Conservation (phyloP, 2,888 invertebrate species). For the Cephus pygmeus region DNA sequence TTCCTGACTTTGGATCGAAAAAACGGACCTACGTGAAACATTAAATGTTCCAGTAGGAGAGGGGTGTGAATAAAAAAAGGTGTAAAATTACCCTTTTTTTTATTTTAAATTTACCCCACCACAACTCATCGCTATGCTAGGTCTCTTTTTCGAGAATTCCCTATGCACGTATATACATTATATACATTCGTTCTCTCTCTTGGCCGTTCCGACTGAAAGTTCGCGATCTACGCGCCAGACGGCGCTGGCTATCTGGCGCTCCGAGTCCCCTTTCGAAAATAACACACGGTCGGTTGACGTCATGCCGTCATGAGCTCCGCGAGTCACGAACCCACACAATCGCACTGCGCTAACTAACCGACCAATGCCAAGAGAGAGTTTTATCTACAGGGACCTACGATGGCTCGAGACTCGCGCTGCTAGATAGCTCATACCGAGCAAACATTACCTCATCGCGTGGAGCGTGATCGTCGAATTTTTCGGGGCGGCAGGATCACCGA, state of each 20-base stretch:
- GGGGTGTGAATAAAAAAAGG: not conserved
- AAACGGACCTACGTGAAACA: not conserved
- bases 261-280: constrained; percentile 65
- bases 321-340: constrained; percentile 8
- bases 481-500: not conserved
- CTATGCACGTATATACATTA: not conserved
- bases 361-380: constrained; percentile 21
- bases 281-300: constrained; percentile 65
- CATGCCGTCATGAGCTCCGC: constrained; percentile 50
- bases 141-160: not conserved
- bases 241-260: constrained; percentile 29
- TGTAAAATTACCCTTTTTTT: not conserved
- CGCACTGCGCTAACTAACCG: constrained; percentile 31
- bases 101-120: not conserved
- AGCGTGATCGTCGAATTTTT: not conserved
- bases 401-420: constrained; percentile 10
- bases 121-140: not conserved
- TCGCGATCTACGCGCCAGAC: constrained; percentile 29
- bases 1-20: not conserved
- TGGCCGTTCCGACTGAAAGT: not conserved
- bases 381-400: constrained; percentile 20
- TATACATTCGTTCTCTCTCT: not conserved
- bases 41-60: not conserved
- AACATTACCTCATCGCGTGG: constrained; percentile 27
- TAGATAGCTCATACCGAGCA: constrained; percentile 12